These are phyloP conservation scores for Bradynema listronoti DNA, from an alignment of 1,140 invertebrate species.

Conservation along the genomic window DNA sequence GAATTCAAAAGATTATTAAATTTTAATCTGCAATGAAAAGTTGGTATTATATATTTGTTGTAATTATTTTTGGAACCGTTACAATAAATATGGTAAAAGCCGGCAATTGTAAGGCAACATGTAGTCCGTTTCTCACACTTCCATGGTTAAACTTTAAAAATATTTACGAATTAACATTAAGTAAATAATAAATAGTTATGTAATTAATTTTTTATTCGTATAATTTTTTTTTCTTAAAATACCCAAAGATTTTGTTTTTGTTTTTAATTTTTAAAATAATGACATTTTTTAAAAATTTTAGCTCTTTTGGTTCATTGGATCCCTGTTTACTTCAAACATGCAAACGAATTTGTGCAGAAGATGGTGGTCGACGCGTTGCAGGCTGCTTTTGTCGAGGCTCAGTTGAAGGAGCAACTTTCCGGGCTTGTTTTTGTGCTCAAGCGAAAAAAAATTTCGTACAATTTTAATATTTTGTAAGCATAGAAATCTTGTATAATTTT, in stretches of 20 bases:
- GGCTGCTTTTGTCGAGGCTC: slow-evolving; percentile 27
- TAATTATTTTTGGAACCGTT: too few relatives aligned
- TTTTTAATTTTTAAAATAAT: neutral
- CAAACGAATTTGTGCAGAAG: slow-evolving; percentile 17
- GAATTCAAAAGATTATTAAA: too few relatives aligned
- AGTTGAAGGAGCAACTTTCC: slow-evolving; percentile 24
- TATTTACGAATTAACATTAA: too few relatives aligned
- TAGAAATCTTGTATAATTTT: too few relatives aligned
- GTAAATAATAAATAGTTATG: too few relatives aligned
- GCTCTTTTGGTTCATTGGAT: slow-evolving; percentile 27
- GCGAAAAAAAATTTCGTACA: slow-evolving; percentile 11
- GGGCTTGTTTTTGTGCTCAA: slow-evolving; percentile 26
- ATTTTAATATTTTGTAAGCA: too few relatives aligned
- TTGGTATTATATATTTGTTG: too few relatives aligned
- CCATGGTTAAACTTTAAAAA: too few relatives aligned
- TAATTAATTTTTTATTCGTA: too few relatives aligned
- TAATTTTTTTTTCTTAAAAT: slow-evolving; percentile 11
- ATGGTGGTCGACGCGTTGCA: slow-evolving; percentile 21
- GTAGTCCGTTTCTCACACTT: slow-evolving; percentile 31
- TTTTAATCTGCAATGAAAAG: too few relatives aligned
- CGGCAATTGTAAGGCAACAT: slow-evolving; percentile 20
- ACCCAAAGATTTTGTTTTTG: neutral
- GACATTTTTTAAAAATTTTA: slow-evolving; percentile 15
- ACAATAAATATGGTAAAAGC: too few relatives aligned
- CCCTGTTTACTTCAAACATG: slow-evolving; percentile 27